Conservation (phyloP, 2,888 invertebrate species). For the Hirtodrosophila cameraria region DNA sequence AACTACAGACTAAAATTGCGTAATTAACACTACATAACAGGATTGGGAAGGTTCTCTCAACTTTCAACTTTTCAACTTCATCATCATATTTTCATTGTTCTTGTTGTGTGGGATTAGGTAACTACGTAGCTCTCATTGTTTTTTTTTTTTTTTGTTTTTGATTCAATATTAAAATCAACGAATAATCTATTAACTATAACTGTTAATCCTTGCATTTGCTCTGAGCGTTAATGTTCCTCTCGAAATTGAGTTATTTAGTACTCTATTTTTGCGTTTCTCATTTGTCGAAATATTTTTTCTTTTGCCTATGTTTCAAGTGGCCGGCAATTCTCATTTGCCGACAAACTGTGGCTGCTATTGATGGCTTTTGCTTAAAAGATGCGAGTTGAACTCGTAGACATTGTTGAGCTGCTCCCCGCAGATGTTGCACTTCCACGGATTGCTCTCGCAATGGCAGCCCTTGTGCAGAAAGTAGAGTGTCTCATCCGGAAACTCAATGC, state of each 20-base stretch:
- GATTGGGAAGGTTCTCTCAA: conserved; percentile 41
- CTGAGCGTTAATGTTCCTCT: conserved; percentile 11
- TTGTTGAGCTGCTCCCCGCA: conserved; percentile 98
- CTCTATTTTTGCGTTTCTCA: background rate
- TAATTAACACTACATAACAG: conserved; percentile 77
- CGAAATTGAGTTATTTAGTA: conserved; percentile 9
- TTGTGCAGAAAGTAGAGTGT: conserved; percentile 98
- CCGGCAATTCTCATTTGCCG: conserved; percentile 55
- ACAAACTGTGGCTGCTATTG: conserved; percentile 86
- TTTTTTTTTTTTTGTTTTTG: conserved; percentile 36
- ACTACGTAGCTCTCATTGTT: conserved; percentile 83
- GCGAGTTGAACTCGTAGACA: conserved; percentile 98
- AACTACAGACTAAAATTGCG: conserved; percentile 65
- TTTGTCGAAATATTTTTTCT: background rate
- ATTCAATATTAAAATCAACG: conserved; percentile 16
- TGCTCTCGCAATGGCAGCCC: conserved; percentile 98
- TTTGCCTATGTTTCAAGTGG: background rate
- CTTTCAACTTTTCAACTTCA: conserved; percentile 5
- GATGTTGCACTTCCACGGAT: conserved; percentile 98
- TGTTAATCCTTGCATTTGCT: background rate
- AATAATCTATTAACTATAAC: conserved; percentile 20
- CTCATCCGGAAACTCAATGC: conserved; percentile 97
- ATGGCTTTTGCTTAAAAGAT: conserved; percentile 96
- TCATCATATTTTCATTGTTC: conserved; percentile 11
- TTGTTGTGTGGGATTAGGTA: conserved; percentile 79